These are phyloP conservation scores for Intellagama lesueurii DNA, from an alignment of 2,797 vertebrate species.

Conservation along the genomic window DNA sequence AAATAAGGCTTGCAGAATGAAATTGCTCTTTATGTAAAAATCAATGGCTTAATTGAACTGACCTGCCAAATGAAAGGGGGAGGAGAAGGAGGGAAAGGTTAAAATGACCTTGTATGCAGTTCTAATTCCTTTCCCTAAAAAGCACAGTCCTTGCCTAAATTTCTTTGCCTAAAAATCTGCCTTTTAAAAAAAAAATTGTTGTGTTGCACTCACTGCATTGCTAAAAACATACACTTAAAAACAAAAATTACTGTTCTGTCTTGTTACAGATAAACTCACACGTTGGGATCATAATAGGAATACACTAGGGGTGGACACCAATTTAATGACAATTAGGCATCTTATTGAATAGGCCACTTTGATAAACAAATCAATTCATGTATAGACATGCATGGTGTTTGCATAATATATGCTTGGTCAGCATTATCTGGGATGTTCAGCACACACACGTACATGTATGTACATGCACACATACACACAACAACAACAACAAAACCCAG, in stretches of 20 bases:
- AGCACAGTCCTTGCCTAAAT: neutral
- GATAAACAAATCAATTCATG: conserved; percentile 7
- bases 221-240: neutral
- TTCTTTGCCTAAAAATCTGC: neutral
- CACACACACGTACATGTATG: neutral
- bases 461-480: too few species aligned
- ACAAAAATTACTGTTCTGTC: neutral
- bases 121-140: conserved; percentile 10
- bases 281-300: conserved; percentile 26
- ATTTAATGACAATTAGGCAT: neutral
- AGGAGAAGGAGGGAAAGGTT: neutral
- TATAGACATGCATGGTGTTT: neutral
- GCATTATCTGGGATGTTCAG: conserved; percentile 41
- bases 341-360: conserved; percentile 3
- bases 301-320: conserved; percentile 1
- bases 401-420: neutral
- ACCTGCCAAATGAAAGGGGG: conserved; percentile 38
- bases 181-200: neutral
- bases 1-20: conserved; percentile 43
- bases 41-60: conserved; percentile 37
- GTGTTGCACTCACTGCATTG: too few species aligned
- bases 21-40: conserved; percentile 20
- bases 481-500: neutral
- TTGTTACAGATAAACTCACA: neutral
- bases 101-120: neutral